Conservation (phyloP, 2,888 invertebrate genomes). For the Synergus umbraculus region DNA sequence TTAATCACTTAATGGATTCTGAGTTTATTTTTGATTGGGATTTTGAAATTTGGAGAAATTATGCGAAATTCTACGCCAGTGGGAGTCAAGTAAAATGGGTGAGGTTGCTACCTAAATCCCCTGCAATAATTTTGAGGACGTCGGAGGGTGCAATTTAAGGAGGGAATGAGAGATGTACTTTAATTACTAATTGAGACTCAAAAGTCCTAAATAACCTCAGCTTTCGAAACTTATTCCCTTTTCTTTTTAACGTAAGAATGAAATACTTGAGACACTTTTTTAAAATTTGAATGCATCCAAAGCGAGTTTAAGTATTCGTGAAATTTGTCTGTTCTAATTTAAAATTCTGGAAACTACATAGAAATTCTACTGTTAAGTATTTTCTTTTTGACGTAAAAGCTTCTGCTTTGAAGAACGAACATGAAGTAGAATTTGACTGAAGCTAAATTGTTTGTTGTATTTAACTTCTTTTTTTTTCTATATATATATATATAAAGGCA, state of each 20-base stretch:
- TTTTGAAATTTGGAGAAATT: background rate
- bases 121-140: constrained; percentile 29
- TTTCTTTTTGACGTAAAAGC: no score
- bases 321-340: background rate
- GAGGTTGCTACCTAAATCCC: background rate
- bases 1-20: background rate
- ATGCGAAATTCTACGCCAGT: background rate
- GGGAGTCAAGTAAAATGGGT: background rate
- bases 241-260: background rate
- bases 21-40: background rate
- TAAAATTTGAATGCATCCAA: background rate
- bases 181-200: constrained; percentile 27
- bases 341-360: background rate
- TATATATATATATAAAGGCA: no score
- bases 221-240: constrained; percentile 4
- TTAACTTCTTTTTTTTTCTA: no score
- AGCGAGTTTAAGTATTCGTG: background rate
- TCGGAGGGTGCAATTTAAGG: constrained; percentile 32
- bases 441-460: background rate
- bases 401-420: background rate
- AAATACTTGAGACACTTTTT: background rate
- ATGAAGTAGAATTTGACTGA: background rate
- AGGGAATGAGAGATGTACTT: constrained; percentile 24
- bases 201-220: constrained; percentile 26
- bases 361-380: background rate